Evolutionary conservation across 2,888 invertebrate species (phyloP), one percentile per base, ranked within the genome.

Genomic region (Hemicrepidius hirtus): DNA sequence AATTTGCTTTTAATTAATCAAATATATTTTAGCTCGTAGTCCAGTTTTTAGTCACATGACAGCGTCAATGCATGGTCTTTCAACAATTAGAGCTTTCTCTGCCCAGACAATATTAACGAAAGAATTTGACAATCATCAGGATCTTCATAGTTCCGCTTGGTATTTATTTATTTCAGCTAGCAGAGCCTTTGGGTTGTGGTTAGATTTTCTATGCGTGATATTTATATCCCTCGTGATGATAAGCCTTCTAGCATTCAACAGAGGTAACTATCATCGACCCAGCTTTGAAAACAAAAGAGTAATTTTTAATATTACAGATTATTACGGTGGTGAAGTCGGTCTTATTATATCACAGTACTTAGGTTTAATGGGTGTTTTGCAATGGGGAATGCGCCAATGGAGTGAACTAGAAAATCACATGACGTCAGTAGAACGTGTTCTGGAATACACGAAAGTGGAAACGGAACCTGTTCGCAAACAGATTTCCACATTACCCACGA

Each of bases 381-480:
- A 91, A 82, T 91, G 90, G 90, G 90, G 89, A 12, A 89, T 91
- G 78, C 89, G 97, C 3, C 97, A 97, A 85, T 96, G 96, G 80
- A 96, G 97, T 0, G 97, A 97, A 85, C 85, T 86, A 28, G 86
- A 86, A 83, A 96, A 95, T 82, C 93, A 92, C 78, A 95, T 96
- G 95, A 95, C 95, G 1, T 93, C 95, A 12, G 97, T 98, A 0
- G 98, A 98, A 86, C 91, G 97, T 84, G 90, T 94, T 0, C 57
- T 83, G 41, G 86, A 86, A 77, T 85, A 86, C 63, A 82, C 88
- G 0, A 84, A 88, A 18, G 81, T 92, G 9, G 86, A 88, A 71
- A 80, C 81, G 4, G 87, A 88, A 78, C 71, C 71, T 7, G 40
- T 57, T 2, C 64, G 65, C 5, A 46, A 50, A 24, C 20, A 28